Base-by-base conservation (phyloP, 2,797 vertebrate genomes). In the Hydrocynus forskahlii region DNA sequence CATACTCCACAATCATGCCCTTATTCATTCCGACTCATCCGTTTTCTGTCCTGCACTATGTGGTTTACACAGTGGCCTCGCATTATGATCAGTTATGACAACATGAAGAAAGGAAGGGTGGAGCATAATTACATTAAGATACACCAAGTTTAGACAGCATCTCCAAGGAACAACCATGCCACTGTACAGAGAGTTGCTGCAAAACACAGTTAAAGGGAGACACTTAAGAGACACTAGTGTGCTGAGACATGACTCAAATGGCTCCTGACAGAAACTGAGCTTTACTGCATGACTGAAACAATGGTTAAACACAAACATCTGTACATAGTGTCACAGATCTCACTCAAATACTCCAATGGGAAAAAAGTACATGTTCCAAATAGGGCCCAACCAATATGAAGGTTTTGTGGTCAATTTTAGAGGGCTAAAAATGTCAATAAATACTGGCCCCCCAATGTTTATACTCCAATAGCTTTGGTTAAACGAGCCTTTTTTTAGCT, bases 31-130 rank as follows among this genome's bases (percentile, higher is more conserved):
- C 12, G 69, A 66, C 52, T 75, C 63, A 45, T 4, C 79, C 59
- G 50, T 79, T 64, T 60, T 21, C 62, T 35, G 48, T 25, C 21
- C 66, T 14, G n/a, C 25, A 80, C 84, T 86, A 88, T 87, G 64
- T 25, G 63, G 60, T 68, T 19, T 52, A 62, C 85, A 90, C 87
- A 91, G 62, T 86, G 83, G 40, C 55, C 45, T 79, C 45, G 66
- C 60, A 67, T 83, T 72, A 79, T 79, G 35, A 62, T 48, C 76
- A 78, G 50, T 13, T 80, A 70, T 70, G 43, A 57, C 52, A 75
- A 35, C 14, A 73, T 16, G 25, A 48, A 71, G 48, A 81, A 57
- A 70, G 13, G 7, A 40, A 23, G 59, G 12, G 25, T 73, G 57
- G 48, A 64, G 35, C 52, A 64, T 17, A 55, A 52, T 70, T 63